Evolutionary conservation across 2,113 vertebrate species (phyloP).

Genomic region (Corvus hawaiiensis): DNA sequence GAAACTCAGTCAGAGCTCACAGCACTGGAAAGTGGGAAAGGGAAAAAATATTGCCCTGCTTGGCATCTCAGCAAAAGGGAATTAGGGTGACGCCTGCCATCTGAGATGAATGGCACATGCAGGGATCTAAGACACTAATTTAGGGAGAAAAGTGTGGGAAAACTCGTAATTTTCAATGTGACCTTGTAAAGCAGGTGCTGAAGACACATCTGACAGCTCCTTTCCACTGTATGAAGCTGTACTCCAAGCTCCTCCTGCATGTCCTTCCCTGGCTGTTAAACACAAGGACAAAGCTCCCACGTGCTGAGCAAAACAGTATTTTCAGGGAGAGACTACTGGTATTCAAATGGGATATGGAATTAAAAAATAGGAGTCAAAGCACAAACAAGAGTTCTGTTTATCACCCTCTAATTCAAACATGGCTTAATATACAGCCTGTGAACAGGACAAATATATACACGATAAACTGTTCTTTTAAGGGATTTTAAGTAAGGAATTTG

Average conservation of each 20-base stretch:
- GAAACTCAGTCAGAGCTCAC: neutral
- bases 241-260: neutral
- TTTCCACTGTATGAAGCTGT: neutral
- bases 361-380: neutral
- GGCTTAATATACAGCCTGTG: neutral
- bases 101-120: neutral
- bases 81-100: no score
- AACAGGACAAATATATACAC: neutral
- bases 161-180: accelerated
- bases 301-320: neutral
- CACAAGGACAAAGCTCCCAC: neutral
- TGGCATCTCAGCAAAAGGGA: neutral
- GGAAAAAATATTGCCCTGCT: neutral
- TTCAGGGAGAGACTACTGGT: neutral
- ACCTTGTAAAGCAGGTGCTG: neutral
- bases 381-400: neutral
- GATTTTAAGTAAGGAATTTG: neutral
- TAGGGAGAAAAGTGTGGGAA: neutral
- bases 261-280: neutral
- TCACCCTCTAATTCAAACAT: neutral
- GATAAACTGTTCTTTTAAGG: neutral
- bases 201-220: neutral
- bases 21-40: neutral
- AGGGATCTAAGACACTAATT: neutral
- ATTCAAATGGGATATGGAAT: neutral